Evolutionary conservation across 2,888 invertebrate genomes (phyloP), one percentile per base, ranked within the genome.

Genomic region (Arrhopalites spinosus): DNA sequence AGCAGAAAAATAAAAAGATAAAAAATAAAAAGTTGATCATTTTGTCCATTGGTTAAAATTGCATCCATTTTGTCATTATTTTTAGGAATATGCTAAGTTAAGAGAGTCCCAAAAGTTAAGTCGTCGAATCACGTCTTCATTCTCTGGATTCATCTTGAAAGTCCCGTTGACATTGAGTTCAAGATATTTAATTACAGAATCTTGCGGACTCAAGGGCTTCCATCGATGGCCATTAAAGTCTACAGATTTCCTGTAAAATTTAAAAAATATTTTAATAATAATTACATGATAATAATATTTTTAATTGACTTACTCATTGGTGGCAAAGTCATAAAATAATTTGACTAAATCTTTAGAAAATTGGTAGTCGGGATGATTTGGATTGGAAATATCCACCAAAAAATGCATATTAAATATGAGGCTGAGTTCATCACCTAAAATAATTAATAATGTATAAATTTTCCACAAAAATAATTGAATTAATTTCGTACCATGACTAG

Each of bases 321-420:
- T 64, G 13, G 73, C 73, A 56, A 30, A 73, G 1, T 64, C 43
- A 29, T 23, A 45, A 30, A 64, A 30, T n/a, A 73, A 23, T 25
- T 66, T 66, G 11, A 73, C 66, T 20, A 66, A 11, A 20, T 20
- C 23, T 15, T 53, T 30, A 23, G 73, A 73, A 66, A 73, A 73
- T 15, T 64, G 45, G 30, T 47, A 73, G 29, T 73, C 73, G 8
- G 1, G 29, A 73, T 71, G 73, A 47, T 7, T 17, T 0, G 45
- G 5, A 1, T 61, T 27, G 20, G 29, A 53, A 23, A 73, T 43
- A 13, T n/a, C n/a, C 2, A 53, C 73, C 5, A 73, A 15, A 23
- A 66, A 66, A 53, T 66, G 66, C 23, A 73, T 27, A 53, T 73
- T 53, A 25, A 73, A 73, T 0, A 73, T 50, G 1, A 73, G 30